These are phyloP conservation scores for Poeciliopsis turneri DNA, from an alignment of 2,797 vertebrate genomes.

Conservation along the genomic window DNA sequence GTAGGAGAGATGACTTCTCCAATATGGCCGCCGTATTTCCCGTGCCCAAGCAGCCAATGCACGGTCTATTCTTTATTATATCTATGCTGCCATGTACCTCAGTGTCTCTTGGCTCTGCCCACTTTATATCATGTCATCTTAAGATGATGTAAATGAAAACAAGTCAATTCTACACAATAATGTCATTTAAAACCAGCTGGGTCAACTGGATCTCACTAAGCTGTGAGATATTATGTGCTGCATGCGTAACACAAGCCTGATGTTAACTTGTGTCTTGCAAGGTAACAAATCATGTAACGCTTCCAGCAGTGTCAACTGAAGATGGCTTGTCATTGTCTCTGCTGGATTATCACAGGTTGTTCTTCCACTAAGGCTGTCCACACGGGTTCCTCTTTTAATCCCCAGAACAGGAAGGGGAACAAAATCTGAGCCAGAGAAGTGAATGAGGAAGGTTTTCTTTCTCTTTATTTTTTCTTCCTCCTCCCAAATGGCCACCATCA, in stretches of 20 bases:
- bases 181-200: conserved; percentile 24
- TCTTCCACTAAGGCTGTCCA: background rate
- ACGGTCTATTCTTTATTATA: too few species aligned
- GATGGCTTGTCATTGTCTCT: background rate
- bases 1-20: too few species aligned
- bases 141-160: too few species aligned
- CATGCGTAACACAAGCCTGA: too few species aligned
- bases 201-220: conserved; percentile 2
- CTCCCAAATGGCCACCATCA: conserved; percentile 23
- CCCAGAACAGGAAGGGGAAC: background rate
- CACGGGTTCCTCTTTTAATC: conserved; percentile 24
- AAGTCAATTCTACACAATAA: too few species aligned
- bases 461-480: conserved; percentile 16
- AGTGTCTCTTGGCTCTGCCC: too few species aligned
- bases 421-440: conserved; percentile 23
- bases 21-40: too few species aligned
- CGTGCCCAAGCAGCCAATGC: too few species aligned
- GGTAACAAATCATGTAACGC: background rate
- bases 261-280: background rate
- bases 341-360: background rate
- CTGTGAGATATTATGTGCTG: background rate
- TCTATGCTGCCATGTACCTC: too few species aligned
- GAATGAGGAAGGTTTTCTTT: conserved; percentile 28
- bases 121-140: too few species aligned
- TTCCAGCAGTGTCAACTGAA: background rate